Evolutionary conservation across 2,797 vertebrate genomes (phyloP).

Genomic region (Lagothrix lagotricha): DNA sequence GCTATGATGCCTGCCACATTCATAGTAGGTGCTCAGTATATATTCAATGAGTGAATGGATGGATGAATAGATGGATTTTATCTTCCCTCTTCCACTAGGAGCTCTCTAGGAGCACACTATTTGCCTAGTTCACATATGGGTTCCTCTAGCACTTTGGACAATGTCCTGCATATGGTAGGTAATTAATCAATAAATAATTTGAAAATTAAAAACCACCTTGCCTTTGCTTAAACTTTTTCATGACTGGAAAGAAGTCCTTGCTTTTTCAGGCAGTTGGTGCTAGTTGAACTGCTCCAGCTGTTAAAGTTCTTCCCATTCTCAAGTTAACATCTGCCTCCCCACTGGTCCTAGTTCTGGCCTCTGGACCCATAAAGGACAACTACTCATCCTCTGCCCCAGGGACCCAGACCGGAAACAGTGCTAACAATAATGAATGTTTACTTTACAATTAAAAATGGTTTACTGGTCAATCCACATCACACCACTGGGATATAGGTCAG

Average conservation of each 20-base stretch:
- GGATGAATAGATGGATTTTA: background rate
- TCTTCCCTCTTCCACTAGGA: background rate
- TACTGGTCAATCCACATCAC: slow-evolving; percentile 8
- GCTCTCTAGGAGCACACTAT: background rate
- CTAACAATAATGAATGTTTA: slow-evolving; percentile 62
- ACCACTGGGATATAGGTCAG: slow-evolving; percentile 18
- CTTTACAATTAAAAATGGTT: slow-evolving; percentile 38
- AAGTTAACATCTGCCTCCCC: background rate
- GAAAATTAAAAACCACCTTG: background rate
- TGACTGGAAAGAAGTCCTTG: background rate
- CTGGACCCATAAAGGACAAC: background rate
- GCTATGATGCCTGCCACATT: background rate
- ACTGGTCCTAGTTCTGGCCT: background rate
- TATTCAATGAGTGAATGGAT: background rate
- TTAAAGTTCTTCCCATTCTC: background rate
- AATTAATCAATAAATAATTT: background rate
- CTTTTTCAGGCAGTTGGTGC: background rate
- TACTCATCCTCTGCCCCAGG: background rate
- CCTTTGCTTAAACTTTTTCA: slow-evolving; percentile 6
- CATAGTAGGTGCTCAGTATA: background rate
- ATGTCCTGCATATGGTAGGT: background rate
- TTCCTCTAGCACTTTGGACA: background rate
- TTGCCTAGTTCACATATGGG: background rate
- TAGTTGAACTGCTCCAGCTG: background rate
- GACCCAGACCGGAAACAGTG: background rate